phyloP scores from a whole-genome alignment of 2,888 invertebrate genomes.

The Julus scanicus region DNA sequence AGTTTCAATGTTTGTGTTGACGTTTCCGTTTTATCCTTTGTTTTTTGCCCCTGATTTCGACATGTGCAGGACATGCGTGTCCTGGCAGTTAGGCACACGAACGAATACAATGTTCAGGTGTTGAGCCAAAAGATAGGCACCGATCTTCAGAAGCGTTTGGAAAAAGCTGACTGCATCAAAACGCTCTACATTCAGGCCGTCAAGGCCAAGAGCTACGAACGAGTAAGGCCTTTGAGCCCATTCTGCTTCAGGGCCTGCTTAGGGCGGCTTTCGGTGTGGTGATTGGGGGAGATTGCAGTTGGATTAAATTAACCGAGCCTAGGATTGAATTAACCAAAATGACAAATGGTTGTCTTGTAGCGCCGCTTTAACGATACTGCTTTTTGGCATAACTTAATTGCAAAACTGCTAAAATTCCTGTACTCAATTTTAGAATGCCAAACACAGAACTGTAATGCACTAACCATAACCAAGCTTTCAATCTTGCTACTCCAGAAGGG shows the following conservation, averaged over 20 bases:
- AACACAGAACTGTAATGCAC: background rate
- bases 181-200: slow-evolving; percentile 57
- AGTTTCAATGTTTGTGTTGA: slow-evolving; percentile 25
- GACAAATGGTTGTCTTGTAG: too few relatives aligned
- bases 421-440: too few relatives aligned
- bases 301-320: too few relatives aligned
- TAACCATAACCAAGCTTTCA: background rate
- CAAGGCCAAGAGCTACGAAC: slow-evolving; percentile 15
- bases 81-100: slow-evolving; percentile 75
- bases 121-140: slow-evolving; percentile 60
- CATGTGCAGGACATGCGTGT: slow-evolving; percentile 62
- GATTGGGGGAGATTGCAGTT: background rate
- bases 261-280: background rate
- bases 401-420: background rate
- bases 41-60: background rate
- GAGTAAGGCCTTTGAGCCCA: slow-evolving; percentile 53
- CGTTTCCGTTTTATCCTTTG: slow-evolving; percentile 26
- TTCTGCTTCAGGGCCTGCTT: background rate
- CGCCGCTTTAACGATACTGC: too few relatives aligned
- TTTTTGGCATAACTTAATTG: too few relatives aligned
- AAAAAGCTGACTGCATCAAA: slow-evolving; percentile 59
- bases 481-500: slow-evolving; percentile 50
- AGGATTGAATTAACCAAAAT: too few relatives aligned
- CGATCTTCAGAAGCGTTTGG: slow-evolving; percentile 58
- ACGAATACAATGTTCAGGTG: slow-evolving; percentile 72